Evolutionary conservation across 2,797 vertebrate species (phyloP).

Genomic region (Oryzias dopingdopingensis): DNA sequence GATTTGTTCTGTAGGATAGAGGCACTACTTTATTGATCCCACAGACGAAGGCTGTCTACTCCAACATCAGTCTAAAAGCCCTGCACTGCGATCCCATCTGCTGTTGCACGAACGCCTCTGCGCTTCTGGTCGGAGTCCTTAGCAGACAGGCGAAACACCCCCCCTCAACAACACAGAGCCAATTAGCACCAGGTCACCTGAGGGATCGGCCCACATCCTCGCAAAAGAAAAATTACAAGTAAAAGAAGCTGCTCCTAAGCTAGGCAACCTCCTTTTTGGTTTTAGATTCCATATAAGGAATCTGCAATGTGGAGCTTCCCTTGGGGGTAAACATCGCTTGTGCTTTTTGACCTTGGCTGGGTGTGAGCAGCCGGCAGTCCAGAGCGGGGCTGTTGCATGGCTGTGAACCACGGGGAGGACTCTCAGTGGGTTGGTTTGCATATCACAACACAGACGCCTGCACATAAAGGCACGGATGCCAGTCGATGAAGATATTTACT

Average conservation of each 20-base stretch:
- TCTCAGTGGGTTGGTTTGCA: constrained; percentile 42
- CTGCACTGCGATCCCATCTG: constrained; percentile 69
- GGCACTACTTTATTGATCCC: constrained; percentile 66
- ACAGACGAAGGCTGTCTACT: constrained; percentile 57
- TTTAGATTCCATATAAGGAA: constrained; percentile 57
- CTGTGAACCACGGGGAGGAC: constrained; percentile 43
- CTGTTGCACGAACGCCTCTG: constrained; percentile 59
- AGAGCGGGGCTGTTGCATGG: constrained; percentile 22
- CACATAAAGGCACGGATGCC: constrained; percentile 49
- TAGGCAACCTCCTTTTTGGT: constrained; percentile 28
- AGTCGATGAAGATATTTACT: constrained; percentile 65
- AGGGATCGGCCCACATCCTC: constrained; percentile 45
- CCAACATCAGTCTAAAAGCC: constrained; percentile 72
- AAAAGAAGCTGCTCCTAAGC: constrained; percentile 49
- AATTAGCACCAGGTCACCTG: constrained; percentile 73
- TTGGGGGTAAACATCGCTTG: constrained; percentile 51
- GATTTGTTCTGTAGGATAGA: constrained; percentile 59
- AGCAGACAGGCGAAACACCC: constrained; percentile 52
- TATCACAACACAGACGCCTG: constrained; percentile 41
- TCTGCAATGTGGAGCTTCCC: constrained; percentile 31
- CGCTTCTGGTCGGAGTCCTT: constrained; percentile 47
- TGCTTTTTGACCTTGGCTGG: constrained; percentile 60
- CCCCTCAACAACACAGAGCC: constrained; percentile 62
- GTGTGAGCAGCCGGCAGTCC: constrained; percentile 18
- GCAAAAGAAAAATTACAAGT: constrained; percentile 58